Evolutionary conservation across 2,888 invertebrate genomes (phyloP), one percentile per base, ranked within the genome.

Genomic region (Ophion obscuratus): DNA sequence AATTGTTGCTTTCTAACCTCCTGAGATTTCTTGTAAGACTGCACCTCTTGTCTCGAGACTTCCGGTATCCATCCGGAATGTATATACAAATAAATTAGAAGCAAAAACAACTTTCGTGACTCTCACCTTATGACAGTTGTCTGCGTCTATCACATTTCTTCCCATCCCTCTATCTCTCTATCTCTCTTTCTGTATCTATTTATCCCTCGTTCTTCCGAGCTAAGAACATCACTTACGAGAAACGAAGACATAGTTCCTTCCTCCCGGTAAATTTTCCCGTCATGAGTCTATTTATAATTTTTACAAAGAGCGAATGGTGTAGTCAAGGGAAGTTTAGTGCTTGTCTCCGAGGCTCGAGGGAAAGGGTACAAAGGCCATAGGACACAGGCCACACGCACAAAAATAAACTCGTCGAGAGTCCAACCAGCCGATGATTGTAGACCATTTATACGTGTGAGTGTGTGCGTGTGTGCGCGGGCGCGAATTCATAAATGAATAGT

Each of bases 301-400:
- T 92, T 91, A 92, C 92, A 92, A 92, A 90, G 90, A 90, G 91
- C 85, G 91, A 61, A 61, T 5, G 61, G 10, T 20, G 67, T n/a
- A 81, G 86, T 85, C 79, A 83, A 82, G 81, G 84, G 71, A 84
- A 81, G 64, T 24, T 14, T 62, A 44, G 66, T 11, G 61, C 66
- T 73, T 68, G 59, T 61, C 57, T 68, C 31, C 27, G 20, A 66
- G 59, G 9, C 44, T 40, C 36, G 78, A 68, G 66, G 76, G 68
- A 87, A 84, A 84, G 81, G 74, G 78, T 70, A 44, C n/a, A 81
- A 85, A 85, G 77, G 83, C 85, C 83, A 62, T 67, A 27, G 40
- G 70, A 76, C 79, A 70, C 81, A 74, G 74, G 47, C 59, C 53
- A 66, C 53, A 79, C 73, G 81, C 81, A 85, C 87, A 73, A 85